A percentile compares a stretch with the other conserved stretches of the same genome.
phyloP scores from a whole-genome alignment of 2,113 vertebrate genomes.

The Stercorarius parasiticus region DNA sequence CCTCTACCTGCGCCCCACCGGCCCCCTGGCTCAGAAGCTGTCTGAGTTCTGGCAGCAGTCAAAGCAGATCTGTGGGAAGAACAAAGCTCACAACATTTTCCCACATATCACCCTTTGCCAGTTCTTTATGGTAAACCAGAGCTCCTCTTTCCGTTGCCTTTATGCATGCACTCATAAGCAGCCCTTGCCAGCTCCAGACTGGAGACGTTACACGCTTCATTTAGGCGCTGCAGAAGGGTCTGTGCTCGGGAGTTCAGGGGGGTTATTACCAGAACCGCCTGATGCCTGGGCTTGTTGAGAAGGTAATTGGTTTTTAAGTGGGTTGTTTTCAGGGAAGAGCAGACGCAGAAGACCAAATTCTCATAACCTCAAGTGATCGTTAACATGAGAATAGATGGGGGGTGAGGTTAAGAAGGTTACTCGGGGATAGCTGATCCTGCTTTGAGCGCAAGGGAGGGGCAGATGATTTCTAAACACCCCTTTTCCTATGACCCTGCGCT shows the following conservation, averaged over 20 bases:
- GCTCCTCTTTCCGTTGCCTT: not conserved
- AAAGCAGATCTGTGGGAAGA: conserved; percentile 92
- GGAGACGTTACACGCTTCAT: accelerated
- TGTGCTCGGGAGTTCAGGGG: not conserved
- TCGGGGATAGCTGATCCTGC: not conserved
- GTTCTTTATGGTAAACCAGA: conserved; percentile 92
- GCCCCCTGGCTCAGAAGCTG: conserved; percentile 92
- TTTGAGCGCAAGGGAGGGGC: not conserved
- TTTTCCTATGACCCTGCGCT: not conserved
- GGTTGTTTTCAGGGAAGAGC: not conserved
- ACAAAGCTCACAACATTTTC: conserved; percentile 99
- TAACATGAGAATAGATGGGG: accelerated
- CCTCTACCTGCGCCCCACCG: conserved; percentile 93
- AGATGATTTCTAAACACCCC: not conserved
- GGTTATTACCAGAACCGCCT: not conserved
- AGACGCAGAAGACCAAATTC: not conserved
- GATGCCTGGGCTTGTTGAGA: not conserved
- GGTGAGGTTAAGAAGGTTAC: not conserved
- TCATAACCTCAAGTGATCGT: not conserved
- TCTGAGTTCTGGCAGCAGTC: conserved; percentile 96
- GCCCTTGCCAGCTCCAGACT: not conserved
- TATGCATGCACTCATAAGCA: not conserved
- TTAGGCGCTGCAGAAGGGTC: not conserved
- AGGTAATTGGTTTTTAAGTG: not conserved
- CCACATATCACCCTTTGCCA: conserved; percentile 99